Conservation (phyloP, 2,888 invertebrate genomes). For the Mythimna lalbum region DNA sequence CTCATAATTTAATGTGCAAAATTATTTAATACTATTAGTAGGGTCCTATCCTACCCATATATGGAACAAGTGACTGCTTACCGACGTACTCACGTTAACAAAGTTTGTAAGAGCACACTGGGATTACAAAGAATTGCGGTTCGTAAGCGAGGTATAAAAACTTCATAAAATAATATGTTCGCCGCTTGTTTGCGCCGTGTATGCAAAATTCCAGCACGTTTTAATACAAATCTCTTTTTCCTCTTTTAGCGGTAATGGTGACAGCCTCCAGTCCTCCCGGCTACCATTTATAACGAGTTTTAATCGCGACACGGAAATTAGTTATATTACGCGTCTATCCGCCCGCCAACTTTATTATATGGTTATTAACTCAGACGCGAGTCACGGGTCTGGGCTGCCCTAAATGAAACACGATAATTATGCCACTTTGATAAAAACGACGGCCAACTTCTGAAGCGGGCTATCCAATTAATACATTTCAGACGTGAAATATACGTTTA, state of each 20-base stretch:
- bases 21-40: slow-evolving; percentile 16
- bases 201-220: slow-evolving; percentile 75
- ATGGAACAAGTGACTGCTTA: neutral
- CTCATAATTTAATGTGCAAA: slow-evolving; percentile 22
- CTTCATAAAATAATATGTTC: slow-evolving; percentile 54
- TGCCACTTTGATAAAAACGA: slow-evolving; percentile 63
- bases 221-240: slow-evolving; percentile 76
- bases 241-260: slow-evolving; percentile 82
- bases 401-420: slow-evolving; percentile 66
- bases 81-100: slow-evolving; percentile 6
- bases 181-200: slow-evolving; percentile 56
- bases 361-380: slow-evolving; percentile 75
- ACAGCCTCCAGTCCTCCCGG: slow-evolving; percentile 74
- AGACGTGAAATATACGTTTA: slow-evolving; percentile 45
- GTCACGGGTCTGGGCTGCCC: slow-evolving; percentile 62
- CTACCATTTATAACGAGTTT: slow-evolving; percentile 83
- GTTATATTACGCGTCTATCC: slow-evolving; percentile 79
- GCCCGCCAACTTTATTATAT: slow-evolving; percentile 74
- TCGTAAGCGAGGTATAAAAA: slow-evolving; percentile 54
- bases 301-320: slow-evolving; percentile 84
- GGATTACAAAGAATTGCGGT: slow-evolving; percentile 49
- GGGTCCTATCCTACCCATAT: neutral
- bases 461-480: slow-evolving; percentile 63
- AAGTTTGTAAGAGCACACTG: slow-evolving; percentile 33
- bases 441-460: slow-evolving; percentile 37